A percentile compares a stretch with the other conserved stretches of the same genome.
Conservation (phyloP, 2,888 invertebrate species). For the Petrolisthes cinctipes region DNA sequence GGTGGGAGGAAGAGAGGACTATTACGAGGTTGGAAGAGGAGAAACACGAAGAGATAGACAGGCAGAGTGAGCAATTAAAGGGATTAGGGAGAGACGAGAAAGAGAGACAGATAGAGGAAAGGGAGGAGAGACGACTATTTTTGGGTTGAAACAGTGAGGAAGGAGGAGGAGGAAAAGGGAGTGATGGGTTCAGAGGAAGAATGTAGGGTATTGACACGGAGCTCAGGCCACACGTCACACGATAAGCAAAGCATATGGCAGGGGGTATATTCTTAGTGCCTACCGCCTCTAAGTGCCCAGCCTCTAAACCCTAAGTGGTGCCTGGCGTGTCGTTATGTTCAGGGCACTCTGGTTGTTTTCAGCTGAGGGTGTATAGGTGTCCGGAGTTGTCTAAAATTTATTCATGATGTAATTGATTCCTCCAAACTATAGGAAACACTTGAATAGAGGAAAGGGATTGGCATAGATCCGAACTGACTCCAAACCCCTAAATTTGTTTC, state of each 20-base stretch:
- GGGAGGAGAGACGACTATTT: background rate
- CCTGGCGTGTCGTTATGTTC: too few species aligned
- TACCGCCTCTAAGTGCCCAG: too few species aligned
- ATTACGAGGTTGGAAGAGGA: background rate
- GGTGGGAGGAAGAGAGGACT: background rate
- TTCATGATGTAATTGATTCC: too few species aligned
- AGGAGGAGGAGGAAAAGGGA: background rate
- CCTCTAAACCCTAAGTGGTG: too few species aligned
- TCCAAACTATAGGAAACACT: too few species aligned
- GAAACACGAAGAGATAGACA: background rate
- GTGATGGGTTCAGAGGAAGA: background rate
- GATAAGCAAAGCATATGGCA: background rate
- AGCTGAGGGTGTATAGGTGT: too few species aligned
- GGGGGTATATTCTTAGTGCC: background rate
- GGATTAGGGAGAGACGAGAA: slow-evolving; percentile 2
- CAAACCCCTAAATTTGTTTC: too few species aligned
- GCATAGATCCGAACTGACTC: too few species aligned
- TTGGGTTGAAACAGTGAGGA: background rate
- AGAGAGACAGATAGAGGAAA: too few species aligned
- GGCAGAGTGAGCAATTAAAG: background rate
- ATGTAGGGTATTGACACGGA: background rate
- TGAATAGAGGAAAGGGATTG: too few species aligned
- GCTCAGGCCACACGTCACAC: background rate
- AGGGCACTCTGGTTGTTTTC: too few species aligned
- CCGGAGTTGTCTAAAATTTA: too few species aligned